Conservation (phyloP, 2,113 vertebrate species). For the Pluvianellus socialis region DNA sequence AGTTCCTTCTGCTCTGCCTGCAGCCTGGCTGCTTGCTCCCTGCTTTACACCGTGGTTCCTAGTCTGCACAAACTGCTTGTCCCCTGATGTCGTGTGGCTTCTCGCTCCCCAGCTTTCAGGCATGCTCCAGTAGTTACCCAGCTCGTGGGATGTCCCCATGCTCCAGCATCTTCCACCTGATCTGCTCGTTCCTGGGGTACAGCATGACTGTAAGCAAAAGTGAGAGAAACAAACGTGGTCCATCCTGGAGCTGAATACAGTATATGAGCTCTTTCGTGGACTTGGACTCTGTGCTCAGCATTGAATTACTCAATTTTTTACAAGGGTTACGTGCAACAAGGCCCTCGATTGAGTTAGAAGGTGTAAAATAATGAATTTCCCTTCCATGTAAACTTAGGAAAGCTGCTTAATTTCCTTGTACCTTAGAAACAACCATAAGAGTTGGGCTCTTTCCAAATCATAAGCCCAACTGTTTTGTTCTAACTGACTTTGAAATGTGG, state of each 20-base stretch:
- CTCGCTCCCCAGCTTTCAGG: neutral
- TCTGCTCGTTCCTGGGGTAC: neutral
- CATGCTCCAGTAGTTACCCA: fast-evolving
- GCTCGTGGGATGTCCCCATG: neutral
- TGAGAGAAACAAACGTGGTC: neutral
- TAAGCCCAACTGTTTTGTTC: neutral
- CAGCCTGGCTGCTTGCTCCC: no score
- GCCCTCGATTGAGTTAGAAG: neutral
- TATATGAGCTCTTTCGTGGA: neutral
- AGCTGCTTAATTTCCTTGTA: neutral
- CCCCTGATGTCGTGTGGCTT: neutral
- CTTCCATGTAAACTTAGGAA: neutral
- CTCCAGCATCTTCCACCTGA: neutral
- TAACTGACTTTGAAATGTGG: neutral
- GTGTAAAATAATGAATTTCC: neutral
- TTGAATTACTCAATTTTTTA: neutral
- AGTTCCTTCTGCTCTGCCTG: no score
- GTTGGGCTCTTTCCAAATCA: neutral
- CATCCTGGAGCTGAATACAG: neutral
- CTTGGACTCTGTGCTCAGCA: neutral
- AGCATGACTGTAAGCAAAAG: neutral
- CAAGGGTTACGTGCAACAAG: neutral
- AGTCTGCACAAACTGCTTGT: no score
- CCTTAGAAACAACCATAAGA: neutral
- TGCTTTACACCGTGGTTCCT: no score